A percentile compares a stretch with the other conserved stretches of the same genome.
These are phyloP conservation scores for Limnephilus marmoratus DNA, from an alignment of 2,888 invertebrate genomes.

Conservation along the genomic window DNA sequence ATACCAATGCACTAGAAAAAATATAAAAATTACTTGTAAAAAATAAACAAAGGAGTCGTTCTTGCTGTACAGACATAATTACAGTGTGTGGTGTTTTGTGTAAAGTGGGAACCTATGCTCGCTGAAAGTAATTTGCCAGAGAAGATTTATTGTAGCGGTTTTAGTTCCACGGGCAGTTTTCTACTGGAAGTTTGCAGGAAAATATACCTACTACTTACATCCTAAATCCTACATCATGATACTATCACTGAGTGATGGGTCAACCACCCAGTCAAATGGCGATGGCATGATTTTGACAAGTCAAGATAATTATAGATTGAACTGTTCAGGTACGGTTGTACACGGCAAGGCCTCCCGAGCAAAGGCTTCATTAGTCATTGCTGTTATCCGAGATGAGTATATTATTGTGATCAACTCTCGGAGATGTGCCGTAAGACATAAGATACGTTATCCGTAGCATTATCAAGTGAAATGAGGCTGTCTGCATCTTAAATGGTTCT, in stretches of 20 bases:
- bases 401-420: background rate
- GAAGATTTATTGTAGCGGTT: background rate
- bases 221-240: background rate
- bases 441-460: background rate
- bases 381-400: background rate
- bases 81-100: background rate
- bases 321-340: background rate
- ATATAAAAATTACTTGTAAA: background rate
- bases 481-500: background rate
- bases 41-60: background rate
- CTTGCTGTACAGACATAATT: background rate
- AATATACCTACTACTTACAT: background rate
- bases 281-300: slow-evolving; percentile 17
- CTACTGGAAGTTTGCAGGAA: background rate
- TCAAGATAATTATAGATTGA: background rate
- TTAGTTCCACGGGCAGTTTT: background rate
- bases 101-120: background rate
- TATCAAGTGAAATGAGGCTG: background rate
- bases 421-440: background rate
- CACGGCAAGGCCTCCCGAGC: background rate
- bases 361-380: background rate
- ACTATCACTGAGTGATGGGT: slow-evolving; percentile 14
- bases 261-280: slow-evolving; percentile 12
- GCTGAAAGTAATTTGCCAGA: slow-evolving; percentile 10
- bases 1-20: background rate